Conservation (phyloP, 35 echinoderm and acorn worm genomes). For the Apostichopus parvimensis region DNA sequence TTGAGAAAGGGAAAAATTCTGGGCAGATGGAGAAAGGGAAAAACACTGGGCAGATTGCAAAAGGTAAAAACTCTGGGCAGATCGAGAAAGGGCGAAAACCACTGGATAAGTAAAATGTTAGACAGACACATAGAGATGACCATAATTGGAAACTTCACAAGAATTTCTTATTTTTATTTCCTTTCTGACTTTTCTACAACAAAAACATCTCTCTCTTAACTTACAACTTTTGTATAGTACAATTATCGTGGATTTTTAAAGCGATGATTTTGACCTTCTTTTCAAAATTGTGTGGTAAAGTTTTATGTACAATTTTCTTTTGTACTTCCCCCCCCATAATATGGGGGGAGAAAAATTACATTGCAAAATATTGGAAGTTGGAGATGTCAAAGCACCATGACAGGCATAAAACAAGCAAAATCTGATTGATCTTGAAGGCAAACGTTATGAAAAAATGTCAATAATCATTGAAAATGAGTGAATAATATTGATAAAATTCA, state of each 20-base stretch:
- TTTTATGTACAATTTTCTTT: slow-evolving; percentile 52
- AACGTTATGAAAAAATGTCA: slow-evolving; percentile 29
- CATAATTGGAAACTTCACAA: slow-evolving; percentile 8
- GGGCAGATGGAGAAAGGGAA: too few species aligned
- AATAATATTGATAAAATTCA: slow-evolving; percentile 24
- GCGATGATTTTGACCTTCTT: slow-evolving; percentile 20
- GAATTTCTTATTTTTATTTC: slow-evolving; percentile 63
- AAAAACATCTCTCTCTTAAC: slow-evolving; percentile 40
- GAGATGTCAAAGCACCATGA: slow-evolving; percentile 51
- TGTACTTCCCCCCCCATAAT: not conserved
- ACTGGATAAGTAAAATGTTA: not conserved
- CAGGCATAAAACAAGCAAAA: slow-evolving; percentile 39
- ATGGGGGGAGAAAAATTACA: slow-evolving; percentile 47
- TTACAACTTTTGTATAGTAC: slow-evolving; percentile 48
- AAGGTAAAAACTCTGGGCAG: too few species aligned
- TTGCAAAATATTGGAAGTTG: slow-evolving; percentile 59
- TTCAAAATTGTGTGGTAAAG: slow-evolving; percentile 20
- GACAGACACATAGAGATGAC: not conserved
- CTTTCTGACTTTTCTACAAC: not conserved
- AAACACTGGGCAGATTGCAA: too few species aligned
- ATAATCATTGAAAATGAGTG: slow-evolving; percentile 22
- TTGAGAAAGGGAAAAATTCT: too few species aligned
- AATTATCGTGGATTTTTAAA: slow-evolving; percentile 38
- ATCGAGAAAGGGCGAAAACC: too few species aligned
- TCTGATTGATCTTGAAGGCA: slow-evolving; percentile 35